phyloP scores from a whole-genome alignment of 2,888 invertebrate species.

The Diadegma fenestrale region DNA sequence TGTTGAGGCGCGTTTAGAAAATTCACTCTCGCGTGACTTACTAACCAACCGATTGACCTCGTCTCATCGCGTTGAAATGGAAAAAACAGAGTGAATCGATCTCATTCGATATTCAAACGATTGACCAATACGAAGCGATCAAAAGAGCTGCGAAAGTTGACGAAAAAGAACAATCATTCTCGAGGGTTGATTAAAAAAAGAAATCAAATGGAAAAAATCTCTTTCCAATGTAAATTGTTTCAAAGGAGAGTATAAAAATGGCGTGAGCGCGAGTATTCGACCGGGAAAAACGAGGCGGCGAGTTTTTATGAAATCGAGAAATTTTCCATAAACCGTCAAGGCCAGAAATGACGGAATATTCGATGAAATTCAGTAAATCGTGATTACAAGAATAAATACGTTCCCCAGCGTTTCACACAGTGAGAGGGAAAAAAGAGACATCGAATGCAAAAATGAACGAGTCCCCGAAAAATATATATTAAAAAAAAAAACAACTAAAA shows the following conservation, averaged over 20 bases:
- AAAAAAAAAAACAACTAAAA: constrained; percentile 47
- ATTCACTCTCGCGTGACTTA: neutral
- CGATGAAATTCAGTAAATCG: neutral
- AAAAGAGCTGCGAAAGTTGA: constrained; percentile 11
- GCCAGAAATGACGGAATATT: neutral
- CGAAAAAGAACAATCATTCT: constrained; percentile 38
- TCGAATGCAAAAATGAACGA: neutral
- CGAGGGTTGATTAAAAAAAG: constrained; percentile 61
- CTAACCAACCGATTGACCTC: constrained; percentile 12
- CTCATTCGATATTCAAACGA: constrained; percentile 46
- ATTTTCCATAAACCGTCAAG: neutral
- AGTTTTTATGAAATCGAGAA: neutral
- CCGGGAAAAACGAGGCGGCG: neutral
- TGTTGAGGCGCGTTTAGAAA: neutral
- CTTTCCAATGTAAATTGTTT: constrained; percentile 54
- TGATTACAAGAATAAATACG: constrained; percentile 28
- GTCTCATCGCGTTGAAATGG: neutral
- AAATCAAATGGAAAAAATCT: constrained; percentile 12
- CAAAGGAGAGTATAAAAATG: constrained; percentile 32
- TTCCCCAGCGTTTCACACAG: constrained; percentile 24
- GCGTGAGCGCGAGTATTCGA: constrained; percentile 15
- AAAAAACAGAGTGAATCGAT: neutral
- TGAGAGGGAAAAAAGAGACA: neutral
- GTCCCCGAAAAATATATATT: constrained; percentile 34
- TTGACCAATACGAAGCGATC: constrained; percentile 29